A percentile compares a stretch with the other conserved stretches of the same genome.
Evolutionary conservation across 64 coral and sea anemone genomes (phyloP).

Genomic region (Actinia equina): DNA sequence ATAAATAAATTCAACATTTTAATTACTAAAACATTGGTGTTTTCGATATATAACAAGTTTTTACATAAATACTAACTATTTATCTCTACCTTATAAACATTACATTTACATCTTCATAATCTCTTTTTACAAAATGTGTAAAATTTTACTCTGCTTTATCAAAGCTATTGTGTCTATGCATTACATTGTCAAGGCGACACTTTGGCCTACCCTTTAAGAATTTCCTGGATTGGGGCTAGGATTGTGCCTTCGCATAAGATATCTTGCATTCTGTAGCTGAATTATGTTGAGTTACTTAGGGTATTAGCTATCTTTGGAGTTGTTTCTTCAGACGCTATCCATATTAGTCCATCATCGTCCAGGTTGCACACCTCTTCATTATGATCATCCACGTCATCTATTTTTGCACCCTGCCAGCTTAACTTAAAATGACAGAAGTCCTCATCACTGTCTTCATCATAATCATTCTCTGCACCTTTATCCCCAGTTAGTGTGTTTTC

Average conservation of each 20-base stretch:
- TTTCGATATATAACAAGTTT: no score
- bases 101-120: no score
- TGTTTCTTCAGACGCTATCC: slow-evolving; percentile 2
- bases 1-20: no score
- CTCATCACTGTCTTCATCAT: background rate
- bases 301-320: background rate
- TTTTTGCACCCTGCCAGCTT: background rate
- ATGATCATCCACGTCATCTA: background rate
- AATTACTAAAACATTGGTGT: no score
- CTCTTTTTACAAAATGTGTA: no score
- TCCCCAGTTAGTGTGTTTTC: background rate
- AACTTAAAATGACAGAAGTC: background rate
- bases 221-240: no score
- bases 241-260: background rate
- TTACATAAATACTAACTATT: no score
- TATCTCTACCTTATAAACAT: no score
- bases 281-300: background rate
- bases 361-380: background rate
- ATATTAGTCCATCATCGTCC: slow-evolving; percentile 23
- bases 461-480: background rate
- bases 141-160: no score
- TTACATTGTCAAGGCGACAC: no score
- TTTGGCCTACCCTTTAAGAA: no score
- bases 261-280: background rate
- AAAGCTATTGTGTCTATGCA: no score